Conservation (phyloP, 2,888 invertebrate species). For the Meiosimyza decipiens region DNA sequence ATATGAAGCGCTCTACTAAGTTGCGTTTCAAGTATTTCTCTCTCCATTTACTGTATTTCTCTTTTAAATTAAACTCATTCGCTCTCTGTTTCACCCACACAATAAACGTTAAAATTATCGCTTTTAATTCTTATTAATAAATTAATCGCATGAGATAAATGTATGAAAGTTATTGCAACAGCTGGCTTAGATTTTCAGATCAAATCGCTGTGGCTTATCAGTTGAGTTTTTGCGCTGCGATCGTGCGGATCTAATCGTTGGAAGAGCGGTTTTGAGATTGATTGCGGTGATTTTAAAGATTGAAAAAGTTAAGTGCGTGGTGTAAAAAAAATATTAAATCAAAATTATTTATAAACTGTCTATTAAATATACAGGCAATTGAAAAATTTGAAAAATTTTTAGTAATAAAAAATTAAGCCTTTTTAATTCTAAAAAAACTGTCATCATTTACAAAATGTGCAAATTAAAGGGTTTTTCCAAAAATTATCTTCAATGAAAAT, state of each 20-base stretch:
- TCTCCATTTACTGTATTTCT: slow-evolving; percentile 10
- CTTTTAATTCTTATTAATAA: not conserved
- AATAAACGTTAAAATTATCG: not conserved
- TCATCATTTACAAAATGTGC: no score
- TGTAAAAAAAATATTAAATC: slow-evolving; percentile 10
- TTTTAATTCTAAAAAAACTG: no score
- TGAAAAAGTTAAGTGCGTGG: not conserved
- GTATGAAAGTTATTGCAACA: slow-evolving; percentile 1
- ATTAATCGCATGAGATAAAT: slow-evolving; percentile 45
- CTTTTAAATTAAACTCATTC: not conserved
- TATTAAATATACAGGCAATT: not conserved
- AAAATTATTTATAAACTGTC: not conserved
- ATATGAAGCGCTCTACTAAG: no score
- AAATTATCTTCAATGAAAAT: no score
- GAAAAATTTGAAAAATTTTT: no score
- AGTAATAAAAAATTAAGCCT: no score
- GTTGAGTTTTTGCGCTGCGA: slow-evolving; percentile 46
- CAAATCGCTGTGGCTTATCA: slow-evolving; percentile 43
- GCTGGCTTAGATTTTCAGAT: slow-evolving; percentile 30
- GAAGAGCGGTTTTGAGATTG: not conserved
- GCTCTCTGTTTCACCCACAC: no score
- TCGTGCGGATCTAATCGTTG: slow-evolving; percentile 42
- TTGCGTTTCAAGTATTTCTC: not conserved
- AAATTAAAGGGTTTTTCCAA: no score
- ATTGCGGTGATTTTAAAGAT: no score